Conservation (phyloP, 2,888 invertebrate species). For the Poecilobothrus nobilitatus region DNA sequence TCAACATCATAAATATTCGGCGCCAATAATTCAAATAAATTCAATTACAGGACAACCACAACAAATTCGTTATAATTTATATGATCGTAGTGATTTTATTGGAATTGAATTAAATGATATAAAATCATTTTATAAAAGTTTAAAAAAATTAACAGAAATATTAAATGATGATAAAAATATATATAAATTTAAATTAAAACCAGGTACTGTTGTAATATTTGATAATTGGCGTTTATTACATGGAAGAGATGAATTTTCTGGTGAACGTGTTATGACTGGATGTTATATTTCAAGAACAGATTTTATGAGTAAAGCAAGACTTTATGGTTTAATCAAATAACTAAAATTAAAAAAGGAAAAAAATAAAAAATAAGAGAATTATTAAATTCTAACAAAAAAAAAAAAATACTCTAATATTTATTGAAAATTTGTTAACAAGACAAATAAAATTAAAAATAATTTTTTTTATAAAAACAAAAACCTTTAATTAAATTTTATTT, state of each 20-base stretch:
- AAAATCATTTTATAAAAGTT: slow-evolving; percentile 53
- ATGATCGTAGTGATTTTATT: slow-evolving; percentile 59
- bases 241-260: slow-evolving; percentile 61
- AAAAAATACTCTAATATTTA: no score
- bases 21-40: slow-evolving; percentile 53
- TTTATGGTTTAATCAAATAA: slow-evolving; percentile 43
- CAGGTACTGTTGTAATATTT: slow-evolving; percentile 63
- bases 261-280: slow-evolving; percentile 57
- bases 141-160: slow-evolving; percentile 48
- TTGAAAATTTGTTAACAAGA: no score
- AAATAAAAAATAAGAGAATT: no score
- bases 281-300: slow-evolving; percentile 66
- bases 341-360: no score
- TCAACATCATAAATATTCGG: slow-evolving; percentile 49
- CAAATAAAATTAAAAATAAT: no score
- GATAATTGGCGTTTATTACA: slow-evolving; percentile 75
- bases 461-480: no score
- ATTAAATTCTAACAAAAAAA: no score
- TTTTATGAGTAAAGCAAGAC: slow-evolving; percentile 54
- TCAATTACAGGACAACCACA: slow-evolving; percentile 48
- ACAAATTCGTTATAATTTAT: slow-evolving; percentile 64
- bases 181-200: slow-evolving; percentile 53
- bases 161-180: slow-evolving; percentile 47
- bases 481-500: no score
- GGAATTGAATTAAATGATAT: slow-evolving; percentile 49